Conservation (phyloP, 1,140 invertebrate species). For the Brachionus manjavacas region DNA sequence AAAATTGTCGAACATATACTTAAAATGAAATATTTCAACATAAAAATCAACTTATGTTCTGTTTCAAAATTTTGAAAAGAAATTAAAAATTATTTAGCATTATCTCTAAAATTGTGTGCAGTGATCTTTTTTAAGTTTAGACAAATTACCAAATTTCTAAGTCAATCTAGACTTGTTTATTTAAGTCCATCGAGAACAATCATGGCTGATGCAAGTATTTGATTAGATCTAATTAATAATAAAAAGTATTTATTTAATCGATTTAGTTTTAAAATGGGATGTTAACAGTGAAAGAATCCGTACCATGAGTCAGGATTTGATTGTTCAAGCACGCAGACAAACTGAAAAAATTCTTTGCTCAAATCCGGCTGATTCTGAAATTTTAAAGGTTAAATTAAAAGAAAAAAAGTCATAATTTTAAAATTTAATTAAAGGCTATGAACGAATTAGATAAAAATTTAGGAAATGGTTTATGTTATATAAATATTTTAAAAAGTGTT, state of each 20-base stretch:
- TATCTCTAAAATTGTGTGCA: not conserved
- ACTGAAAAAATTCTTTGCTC: not conserved
- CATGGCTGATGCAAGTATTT: not conserved
- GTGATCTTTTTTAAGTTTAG: slow-evolving; percentile 10
- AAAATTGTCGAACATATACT: not conserved
- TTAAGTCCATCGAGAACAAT: not conserved
- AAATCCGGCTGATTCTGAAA: not conserved
- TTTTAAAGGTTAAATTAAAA: not conserved
- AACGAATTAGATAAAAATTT: slow-evolving; percentile 41
- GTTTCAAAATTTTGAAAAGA: no score
- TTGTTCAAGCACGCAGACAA: not conserved
- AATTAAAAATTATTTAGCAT: not conserved
- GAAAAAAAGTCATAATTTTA: not conserved
- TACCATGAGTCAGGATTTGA: not conserved
- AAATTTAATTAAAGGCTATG: not conserved
- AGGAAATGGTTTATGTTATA: not conserved
- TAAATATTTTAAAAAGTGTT: slow-evolving; percentile 57
- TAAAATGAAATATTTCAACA: not conserved
- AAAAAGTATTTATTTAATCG: not conserved
- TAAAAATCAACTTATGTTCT: no score
- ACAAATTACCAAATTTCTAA: not conserved
- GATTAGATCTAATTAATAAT: no score
- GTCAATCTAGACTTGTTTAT: not conserved
- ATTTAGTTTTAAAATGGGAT: slow-evolving; percentile 12
- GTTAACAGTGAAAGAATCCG: not conserved